A percentile compares a stretch with the other conserved stretches of the same genome.
Evolutionary conservation across 1,140 invertebrate genomes (phyloP).

Genomic region (Caerostris darwini): DNA sequence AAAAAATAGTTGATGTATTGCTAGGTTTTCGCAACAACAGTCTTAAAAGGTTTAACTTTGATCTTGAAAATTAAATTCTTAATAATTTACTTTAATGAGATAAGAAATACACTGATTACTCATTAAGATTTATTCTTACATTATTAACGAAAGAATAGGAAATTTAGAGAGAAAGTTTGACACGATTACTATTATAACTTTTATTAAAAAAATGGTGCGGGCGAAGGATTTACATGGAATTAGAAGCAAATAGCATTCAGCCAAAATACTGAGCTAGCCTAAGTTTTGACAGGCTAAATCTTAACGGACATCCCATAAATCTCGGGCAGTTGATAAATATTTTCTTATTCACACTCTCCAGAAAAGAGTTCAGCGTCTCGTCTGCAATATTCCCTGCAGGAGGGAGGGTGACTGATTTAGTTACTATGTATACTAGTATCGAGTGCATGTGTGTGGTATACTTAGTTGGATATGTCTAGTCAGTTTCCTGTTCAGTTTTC

Average conservation of each 20-base stretch:
- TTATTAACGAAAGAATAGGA: too few relatives aligned
- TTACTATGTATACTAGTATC: constrained; percentile 41
- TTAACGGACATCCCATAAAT: constrained; percentile 26
- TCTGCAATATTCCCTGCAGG: constrained; percentile 8
- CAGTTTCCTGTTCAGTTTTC: constrained; percentile 35
- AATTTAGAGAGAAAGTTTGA: too few relatives aligned
- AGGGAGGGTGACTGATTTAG: constrained; percentile 30
- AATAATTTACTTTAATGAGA: too few relatives aligned
- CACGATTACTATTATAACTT: too few relatives aligned
- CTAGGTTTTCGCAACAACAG: too few relatives aligned
- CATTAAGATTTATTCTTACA: too few relatives aligned
- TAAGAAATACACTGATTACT: too few relatives aligned
- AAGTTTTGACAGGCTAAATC: background rate
- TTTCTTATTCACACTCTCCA: background rate
- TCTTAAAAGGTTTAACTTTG: too few relatives aligned
- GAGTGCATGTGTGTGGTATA: constrained; percentile 41
- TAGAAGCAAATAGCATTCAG: background rate
- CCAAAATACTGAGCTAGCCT: too few relatives aligned
- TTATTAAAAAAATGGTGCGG: too few relatives aligned
- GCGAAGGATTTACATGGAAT: background rate
- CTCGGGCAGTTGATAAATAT: background rate
- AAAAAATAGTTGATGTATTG: too few relatives aligned
- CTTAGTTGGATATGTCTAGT: constrained; percentile 55
- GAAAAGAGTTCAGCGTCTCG: background rate
- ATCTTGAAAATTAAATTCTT: too few relatives aligned